Percentiles rank a stretch among this genome's conserved stretches.
Conservation (phyloP, 2,888 invertebrate genomes). For the Perdita meconis region DNA sequence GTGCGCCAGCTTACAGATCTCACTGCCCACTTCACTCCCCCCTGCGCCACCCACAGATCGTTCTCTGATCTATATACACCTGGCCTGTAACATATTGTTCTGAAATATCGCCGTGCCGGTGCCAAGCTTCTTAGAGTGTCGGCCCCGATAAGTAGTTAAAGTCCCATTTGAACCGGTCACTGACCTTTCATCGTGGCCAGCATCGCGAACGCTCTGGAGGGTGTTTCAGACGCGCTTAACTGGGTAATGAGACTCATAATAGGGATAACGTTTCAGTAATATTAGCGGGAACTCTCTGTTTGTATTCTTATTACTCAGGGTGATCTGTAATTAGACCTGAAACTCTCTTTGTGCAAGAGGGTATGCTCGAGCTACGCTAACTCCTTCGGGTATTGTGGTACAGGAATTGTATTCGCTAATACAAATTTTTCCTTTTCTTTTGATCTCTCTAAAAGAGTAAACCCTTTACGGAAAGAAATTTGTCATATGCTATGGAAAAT, state of each 20-base stretch:
- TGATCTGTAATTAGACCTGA: too few relatives aligned
- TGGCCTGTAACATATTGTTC: slow-evolving; percentile 49
- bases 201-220: neutral
- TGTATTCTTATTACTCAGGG: too few relatives aligned
- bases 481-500: too few relatives aligned
- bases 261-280: too few relatives aligned
- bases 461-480: too few relatives aligned
- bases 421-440: too few relatives aligned
- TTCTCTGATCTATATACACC: slow-evolving; percentile 45
- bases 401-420: too few relatives aligned
- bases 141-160: slow-evolving; percentile 36
- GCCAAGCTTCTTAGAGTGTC: slow-evolving; percentile 40
- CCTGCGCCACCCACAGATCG: slow-evolving; percentile 40
- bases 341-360: too few relatives aligned
- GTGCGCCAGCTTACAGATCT: slow-evolving; percentile 45
- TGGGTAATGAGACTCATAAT: neutral
- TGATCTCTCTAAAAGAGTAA: too few relatives aligned
- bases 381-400: too few relatives aligned
- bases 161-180: slow-evolving; percentile 21
- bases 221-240: neutral
- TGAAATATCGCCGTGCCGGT: slow-evolving; percentile 49
- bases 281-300: too few relatives aligned
- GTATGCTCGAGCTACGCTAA: too few relatives aligned
- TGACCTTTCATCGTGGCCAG: neutral
- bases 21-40: slow-evolving; percentile 34